Evolutionary conservation across 2,888 invertebrate genomes (phyloP).

Genomic region (Diarsia brunnea): DNA sequence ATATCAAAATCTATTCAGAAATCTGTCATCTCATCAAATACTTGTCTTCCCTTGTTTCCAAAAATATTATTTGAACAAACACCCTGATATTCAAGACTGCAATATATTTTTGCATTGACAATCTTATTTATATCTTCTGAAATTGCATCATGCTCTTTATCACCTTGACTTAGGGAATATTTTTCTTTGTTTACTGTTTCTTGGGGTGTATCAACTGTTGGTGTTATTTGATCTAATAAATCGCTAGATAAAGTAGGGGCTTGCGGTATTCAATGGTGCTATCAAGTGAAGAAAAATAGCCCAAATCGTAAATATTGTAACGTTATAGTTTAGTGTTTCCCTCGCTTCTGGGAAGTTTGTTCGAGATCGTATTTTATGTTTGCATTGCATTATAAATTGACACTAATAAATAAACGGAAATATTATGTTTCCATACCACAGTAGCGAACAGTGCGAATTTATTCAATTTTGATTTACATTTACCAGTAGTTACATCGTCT

Average conservation of each 20-base stretch:
- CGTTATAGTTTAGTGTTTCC: constrained; percentile 67
- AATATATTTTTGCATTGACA: constrained; percentile 48
- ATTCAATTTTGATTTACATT: constrained; percentile 14
- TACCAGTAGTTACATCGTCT: neutral
- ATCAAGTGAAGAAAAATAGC: constrained; percentile 76
- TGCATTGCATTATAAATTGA: constrained; percentile 47
- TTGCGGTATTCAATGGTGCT: constrained; percentile 74
- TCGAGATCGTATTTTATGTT: constrained; percentile 47
- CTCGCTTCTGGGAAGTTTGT: constrained; percentile 43
- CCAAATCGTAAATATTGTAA: constrained; percentile 76
- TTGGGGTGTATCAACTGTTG: constrained; percentile 3
- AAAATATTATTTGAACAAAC: constrained; percentile 67
- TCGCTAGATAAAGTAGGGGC: constrained; percentile 73
- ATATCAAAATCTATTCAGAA: constrained; percentile 63
- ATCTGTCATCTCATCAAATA: constrained; percentile 73
- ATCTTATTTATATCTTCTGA: constrained; percentile 22
- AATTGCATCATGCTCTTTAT: constrained; percentile 20
- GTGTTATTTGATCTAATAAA: constrained; percentile 73
- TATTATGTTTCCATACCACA: constrained; percentile 24
- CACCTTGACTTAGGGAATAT: constrained; percentile 17
- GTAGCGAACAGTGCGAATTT: constrained; percentile 18
- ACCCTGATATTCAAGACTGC: constrained; percentile 60
- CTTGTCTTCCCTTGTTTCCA: constrained; percentile 63
- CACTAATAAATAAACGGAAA: constrained; percentile 47
- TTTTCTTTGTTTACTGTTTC: constrained; percentile 22